Conservation (phyloP, 2,888 invertebrate genomes). For the Microchrysa polita region DNA sequence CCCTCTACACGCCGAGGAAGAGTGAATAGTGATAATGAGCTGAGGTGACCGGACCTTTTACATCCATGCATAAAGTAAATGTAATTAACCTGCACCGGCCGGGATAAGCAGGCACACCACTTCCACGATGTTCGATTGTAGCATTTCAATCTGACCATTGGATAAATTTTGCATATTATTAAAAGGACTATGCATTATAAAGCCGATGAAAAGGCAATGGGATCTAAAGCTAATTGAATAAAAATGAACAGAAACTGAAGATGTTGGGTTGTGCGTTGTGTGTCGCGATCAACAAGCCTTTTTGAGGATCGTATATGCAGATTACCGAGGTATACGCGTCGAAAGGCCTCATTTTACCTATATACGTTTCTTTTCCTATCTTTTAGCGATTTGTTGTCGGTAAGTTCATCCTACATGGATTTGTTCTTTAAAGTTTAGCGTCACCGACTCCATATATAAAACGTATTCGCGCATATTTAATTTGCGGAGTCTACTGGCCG, state of each 20-base stretch:
- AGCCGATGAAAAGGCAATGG: slow-evolving; percentile 31
- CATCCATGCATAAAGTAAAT: slow-evolving; percentile 36
- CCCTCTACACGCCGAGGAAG: neutral
- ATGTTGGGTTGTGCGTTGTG: slow-evolving; percentile 6
- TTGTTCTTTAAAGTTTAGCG: slow-evolving; percentile 38
- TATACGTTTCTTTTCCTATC: slow-evolving; percentile 2
- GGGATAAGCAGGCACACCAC: slow-evolving; percentile 22
- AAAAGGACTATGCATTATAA: slow-evolving; percentile 35
- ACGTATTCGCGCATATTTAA: slow-evolving; percentile 25
- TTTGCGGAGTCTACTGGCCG: slow-evolving; percentile 18
- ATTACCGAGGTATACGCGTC: neutral
- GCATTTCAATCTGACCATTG: slow-evolving; percentile 26
- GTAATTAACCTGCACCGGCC: slow-evolving; percentile 35
- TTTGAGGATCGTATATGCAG: neutral
- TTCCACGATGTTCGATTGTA: slow-evolving; percentile 9
- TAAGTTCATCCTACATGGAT: slow-evolving; percentile 37
- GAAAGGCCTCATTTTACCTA: neutral
- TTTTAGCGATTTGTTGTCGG: slow-evolving; percentile 39
- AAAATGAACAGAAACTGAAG: slow-evolving; percentile 35
- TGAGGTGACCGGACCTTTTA: slow-evolving; percentile 36
- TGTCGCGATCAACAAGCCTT: slow-evolving; percentile 16
- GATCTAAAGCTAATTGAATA: slow-evolving; percentile 42
- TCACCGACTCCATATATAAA: neutral
- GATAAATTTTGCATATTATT: slow-evolving; percentile 44
- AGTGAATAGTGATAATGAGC: slow-evolving; percentile 40